Conservation (phyloP, 2,113 vertebrate species). For the Antechinus stuartii region DNA sequence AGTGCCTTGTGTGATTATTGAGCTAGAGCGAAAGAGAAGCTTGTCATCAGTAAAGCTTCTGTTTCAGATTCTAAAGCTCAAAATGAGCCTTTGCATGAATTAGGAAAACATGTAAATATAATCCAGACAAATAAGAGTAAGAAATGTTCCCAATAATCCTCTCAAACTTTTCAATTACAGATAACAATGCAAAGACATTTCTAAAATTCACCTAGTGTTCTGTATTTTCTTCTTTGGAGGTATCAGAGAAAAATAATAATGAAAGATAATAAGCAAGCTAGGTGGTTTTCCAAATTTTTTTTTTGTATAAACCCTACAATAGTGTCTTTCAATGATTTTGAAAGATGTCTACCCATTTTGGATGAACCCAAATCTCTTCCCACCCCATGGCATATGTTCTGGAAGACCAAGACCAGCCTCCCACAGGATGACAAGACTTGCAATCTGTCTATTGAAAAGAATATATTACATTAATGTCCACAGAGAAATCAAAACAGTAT, state of each 20-base stretch:
- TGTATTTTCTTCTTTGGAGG: neutral
- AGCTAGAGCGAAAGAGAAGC: neutral
- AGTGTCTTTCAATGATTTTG: neutral
- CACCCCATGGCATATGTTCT: neutral
- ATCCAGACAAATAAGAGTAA: neutral
- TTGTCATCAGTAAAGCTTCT: neutral
- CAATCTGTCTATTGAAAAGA: neutral
- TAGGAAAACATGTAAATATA: neutral
- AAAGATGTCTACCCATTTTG: neutral
- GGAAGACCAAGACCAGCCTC: neutral
- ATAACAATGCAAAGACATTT: neutral
- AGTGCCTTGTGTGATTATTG: neutral
- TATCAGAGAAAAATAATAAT: neutral
- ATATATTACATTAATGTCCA: neutral
- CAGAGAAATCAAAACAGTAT: neutral
- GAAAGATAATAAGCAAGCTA: neutral
- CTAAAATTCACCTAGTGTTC: neutral
- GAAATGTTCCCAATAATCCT: neutral
- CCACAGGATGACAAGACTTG: neutral
- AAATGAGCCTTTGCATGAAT: neutral
- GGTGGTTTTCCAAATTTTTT: neutral
- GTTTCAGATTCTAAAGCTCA: neutral
- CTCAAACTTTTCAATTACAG: neutral
- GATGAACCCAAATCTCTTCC: neutral
- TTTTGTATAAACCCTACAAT: neutral